These are phyloP conservation scores for Ptyas mucosa DNA, from an alignment of 2,113 vertebrate species.

Conservation along the genomic window DNA sequence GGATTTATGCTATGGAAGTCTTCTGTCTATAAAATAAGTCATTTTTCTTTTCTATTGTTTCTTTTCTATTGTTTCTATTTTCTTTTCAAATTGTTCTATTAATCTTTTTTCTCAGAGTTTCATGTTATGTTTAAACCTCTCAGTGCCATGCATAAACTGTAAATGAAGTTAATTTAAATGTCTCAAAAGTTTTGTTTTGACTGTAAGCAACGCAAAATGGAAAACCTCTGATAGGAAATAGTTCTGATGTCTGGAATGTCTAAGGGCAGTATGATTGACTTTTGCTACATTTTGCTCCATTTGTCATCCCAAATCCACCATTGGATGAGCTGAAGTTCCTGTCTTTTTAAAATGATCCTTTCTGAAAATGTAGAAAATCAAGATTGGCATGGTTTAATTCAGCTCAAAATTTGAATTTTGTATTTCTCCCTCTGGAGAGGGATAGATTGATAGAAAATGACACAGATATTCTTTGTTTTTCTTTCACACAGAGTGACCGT, in stretches of 20 bases:
- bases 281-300: neutral
- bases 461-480: slow-evolving; percentile 27
- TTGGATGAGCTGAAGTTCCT: neutral
- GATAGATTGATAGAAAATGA: neutral
- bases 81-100: neutral
- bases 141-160: neutral
- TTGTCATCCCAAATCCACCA: neutral
- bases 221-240: neutral
- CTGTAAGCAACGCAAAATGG: neutral
- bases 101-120: neutral
- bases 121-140: neutral
- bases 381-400: neutral
- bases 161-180: neutral
- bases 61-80: too few relatives aligned
- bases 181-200: neutral
- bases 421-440: neutral
- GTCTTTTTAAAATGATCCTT: neutral
- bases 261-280: neutral
- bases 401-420: neutral
- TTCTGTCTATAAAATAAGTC: neutral
- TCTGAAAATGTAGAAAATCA: neutral
- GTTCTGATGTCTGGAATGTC: neutral
- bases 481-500: slow-evolving; percentile 83
- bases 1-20: neutral
- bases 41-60: neutral